Evolutionary conservation across 2,797 vertebrate species (phyloP).

Genomic region (Schizopygopsis pylzovi): DNA sequence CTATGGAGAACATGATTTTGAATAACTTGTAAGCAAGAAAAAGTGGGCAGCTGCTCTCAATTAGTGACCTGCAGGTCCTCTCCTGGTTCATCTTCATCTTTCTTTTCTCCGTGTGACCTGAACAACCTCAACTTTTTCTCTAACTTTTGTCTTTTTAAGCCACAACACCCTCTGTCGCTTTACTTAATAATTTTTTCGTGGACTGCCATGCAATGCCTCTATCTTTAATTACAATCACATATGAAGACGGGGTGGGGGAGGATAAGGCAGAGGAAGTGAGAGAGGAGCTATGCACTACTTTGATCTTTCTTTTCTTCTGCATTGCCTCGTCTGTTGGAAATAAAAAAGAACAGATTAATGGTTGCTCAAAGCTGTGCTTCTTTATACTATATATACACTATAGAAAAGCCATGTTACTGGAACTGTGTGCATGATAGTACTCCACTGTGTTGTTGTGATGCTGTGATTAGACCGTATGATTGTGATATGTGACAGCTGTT

Average conservation of each 20-base stretch:
- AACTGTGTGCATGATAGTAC: background rate
- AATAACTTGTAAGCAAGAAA: background rate
- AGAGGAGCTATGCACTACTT: conserved; percentile 23
- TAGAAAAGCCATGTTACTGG: background rate
- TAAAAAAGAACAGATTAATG: conserved; percentile 14
- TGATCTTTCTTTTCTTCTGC: conserved; percentile 30
- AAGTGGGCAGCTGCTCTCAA: background rate
- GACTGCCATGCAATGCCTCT: conserved; percentile 63
- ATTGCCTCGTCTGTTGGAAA: conserved; percentile 8
- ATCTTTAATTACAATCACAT: conserved; percentile 79
- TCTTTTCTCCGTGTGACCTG: conserved; percentile 1
- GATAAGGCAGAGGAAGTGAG: conserved; percentile 24
- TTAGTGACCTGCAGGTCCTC: background rate
- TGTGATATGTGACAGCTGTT: background rate
- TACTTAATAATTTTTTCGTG: conserved; percentile 74
- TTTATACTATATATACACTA: conserved; percentile 2
- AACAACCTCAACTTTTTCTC: conserved; percentile 48
- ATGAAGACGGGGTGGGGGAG: conserved; percentile 53
- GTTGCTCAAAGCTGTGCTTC: conserved; percentile 10
- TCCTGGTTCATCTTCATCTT: background rate
- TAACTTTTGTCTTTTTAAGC: conserved; percentile 52
- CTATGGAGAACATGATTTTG: background rate
- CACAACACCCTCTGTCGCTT: conserved; percentile 57
- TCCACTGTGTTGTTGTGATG: background rate
- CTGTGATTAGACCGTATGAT: background rate